Conservation (phyloP, 2,888 invertebrate genomes). For the Drosophila kambysellisi region DNA sequence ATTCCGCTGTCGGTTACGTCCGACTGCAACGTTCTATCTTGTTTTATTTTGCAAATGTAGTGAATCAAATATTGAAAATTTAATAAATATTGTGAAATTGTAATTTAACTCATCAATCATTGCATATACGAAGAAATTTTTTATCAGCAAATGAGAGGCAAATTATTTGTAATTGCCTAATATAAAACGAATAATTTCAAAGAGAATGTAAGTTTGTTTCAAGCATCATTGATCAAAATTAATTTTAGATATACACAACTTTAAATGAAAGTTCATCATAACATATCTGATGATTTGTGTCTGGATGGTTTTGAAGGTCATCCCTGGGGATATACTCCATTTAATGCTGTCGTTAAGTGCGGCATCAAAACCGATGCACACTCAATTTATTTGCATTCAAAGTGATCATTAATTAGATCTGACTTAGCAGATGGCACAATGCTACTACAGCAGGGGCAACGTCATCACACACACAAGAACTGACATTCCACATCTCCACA, state of each 20-base stretch:
- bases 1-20: too few relatives aligned
- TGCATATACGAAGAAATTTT: neutral
- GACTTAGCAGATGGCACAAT: conserved; percentile 1
- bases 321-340: neutral
- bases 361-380: conserved; percentile 17
- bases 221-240: neutral
- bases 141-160: neutral
- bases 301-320: neutral
- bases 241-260: neutral
- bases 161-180: neutral
- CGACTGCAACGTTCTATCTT: too few relatives aligned
- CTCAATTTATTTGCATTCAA: conserved; percentile 62
- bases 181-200: neutral
- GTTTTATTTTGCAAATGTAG: neutral
- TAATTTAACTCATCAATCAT: neutral
- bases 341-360: neutral
- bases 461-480: neutral
- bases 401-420: conserved; percentile 68
- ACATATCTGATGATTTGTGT: neutral
- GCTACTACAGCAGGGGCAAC: conserved; percentile 9
- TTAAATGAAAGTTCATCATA: neutral
- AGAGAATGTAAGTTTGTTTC: neutral
- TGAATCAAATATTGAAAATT: neutral
- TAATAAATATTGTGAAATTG: neutral
- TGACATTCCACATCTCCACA: neutral